Evolutionary conservation across 2,113 vertebrate genomes (phyloP).

Genomic region (Desmodus rotundus): DNA sequence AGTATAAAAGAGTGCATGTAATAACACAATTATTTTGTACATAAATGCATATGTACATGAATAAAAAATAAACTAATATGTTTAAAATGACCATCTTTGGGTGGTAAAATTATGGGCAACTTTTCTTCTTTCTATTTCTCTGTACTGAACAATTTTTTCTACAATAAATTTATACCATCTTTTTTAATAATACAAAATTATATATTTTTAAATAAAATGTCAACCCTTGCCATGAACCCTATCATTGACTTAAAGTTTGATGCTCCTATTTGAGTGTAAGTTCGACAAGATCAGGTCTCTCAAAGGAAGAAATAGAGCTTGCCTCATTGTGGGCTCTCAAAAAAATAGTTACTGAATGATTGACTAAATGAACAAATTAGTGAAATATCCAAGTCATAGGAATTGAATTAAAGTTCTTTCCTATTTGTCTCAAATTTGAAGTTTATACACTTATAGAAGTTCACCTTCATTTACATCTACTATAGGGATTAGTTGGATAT

Average conservation of each 20-base stretch:
- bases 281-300: neutral
- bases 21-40: neutral
- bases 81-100: neutral
- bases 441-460: neutral
- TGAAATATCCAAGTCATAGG: neutral
- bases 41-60: neutral
- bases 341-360: neutral
- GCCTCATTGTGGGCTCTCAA: neutral
- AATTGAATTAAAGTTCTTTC: neutral
- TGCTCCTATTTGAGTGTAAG: neutral
- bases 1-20: neutral
- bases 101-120: neutral
- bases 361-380: neutral
- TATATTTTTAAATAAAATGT: neutral
- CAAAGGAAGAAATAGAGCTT: neutral
- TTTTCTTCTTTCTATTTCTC: neutral
- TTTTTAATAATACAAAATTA: neutral
- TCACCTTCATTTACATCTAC: neutral
- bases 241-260: neutral
- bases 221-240: neutral
- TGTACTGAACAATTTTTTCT: neutral
- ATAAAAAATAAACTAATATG: neutral
- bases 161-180: neutral
- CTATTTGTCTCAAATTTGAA: neutral
- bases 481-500: neutral